These are phyloP conservation scores for Vidua macroura DNA, from an alignment of 2,113 vertebrate genomes.

Conservation along the genomic window DNA sequence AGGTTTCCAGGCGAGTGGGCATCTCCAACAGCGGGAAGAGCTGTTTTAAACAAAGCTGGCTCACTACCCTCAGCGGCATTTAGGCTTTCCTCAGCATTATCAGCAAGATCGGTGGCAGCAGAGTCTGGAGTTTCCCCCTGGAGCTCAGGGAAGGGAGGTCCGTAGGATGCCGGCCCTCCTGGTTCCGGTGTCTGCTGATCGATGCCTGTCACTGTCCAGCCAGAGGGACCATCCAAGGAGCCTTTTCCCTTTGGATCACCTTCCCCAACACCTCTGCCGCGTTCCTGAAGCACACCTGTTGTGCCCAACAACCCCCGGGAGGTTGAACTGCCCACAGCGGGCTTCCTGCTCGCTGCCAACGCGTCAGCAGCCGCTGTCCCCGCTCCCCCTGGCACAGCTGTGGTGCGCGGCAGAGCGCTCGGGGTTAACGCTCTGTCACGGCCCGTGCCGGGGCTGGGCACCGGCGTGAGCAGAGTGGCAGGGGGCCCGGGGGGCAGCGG, in stretches of 20 bases:
- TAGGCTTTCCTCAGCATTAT: background rate
- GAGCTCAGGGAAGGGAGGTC: rapidly evolving
- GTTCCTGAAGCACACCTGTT: rapidly evolving
- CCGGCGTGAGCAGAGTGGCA: background rate
- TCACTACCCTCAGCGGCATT: background rate
- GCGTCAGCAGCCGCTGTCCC: rapidly evolving
- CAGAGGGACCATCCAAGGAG: background rate
- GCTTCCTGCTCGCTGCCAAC: background rate
- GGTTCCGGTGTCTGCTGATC: background rate
- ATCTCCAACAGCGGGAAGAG: background rate
- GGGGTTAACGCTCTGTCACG: rapidly evolving
- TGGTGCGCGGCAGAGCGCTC: rapidly evolving
- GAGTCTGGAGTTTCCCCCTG: background rate
- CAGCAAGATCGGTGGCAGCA: background rate
- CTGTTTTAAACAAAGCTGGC: background rate
- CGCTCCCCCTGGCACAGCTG: background rate
- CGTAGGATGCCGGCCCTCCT: background rate
- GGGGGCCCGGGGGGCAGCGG: background rate
- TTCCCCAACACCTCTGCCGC: background rate
- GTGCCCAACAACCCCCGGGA: background rate
- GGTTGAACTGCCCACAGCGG: background rate
- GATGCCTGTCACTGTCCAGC: background rate
- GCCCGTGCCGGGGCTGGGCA: background rate
- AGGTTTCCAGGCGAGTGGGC: background rate
- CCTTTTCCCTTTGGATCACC: background rate